A percentile compares a stretch with the other conserved stretches of the same genome.
Conservation (phyloP, 2,113 vertebrate genomes). For the Sturnus vulgaris region DNA sequence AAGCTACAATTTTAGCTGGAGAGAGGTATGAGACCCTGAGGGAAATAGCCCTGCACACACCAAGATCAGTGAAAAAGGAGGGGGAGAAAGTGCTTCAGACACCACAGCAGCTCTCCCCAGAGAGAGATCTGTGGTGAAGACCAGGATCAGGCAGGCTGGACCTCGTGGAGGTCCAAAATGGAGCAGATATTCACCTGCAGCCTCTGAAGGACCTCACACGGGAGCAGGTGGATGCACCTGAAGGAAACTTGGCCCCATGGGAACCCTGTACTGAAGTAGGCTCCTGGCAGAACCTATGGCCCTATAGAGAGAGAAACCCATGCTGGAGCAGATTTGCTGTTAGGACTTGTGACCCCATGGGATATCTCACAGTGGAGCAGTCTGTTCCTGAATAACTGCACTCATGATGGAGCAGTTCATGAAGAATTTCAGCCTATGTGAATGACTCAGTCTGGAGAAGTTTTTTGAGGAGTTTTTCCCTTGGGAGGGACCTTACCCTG, state of each 20-base stretch:
- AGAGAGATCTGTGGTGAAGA: not conserved
- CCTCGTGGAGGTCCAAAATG: fast-evolving
- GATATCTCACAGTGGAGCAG: not conserved
- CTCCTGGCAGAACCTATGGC: not conserved
- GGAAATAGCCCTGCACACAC: fast-evolving
- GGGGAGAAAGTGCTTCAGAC: not conserved
- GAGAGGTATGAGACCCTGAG: not conserved
- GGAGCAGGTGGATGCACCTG: no score
- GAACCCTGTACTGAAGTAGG: not conserved
- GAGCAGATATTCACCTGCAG: not conserved
- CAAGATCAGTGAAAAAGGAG: not conserved
- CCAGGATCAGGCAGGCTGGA: not conserved
- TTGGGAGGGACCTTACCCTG: not conserved
- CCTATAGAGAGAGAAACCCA: not conserved
- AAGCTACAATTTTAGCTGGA: not conserved
- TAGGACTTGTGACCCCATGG: not conserved
- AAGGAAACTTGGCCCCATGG: not conserved
- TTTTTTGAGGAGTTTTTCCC: not conserved
- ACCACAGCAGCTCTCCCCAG: not conserved
- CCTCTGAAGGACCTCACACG: no score
- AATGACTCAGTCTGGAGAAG: not conserved
- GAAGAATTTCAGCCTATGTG: not conserved
- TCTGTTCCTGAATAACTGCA: not conserved
- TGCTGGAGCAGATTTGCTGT: not conserved
- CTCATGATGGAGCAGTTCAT: not conserved